Base-by-base conservation (phyloP, 2,113 vertebrate species). In the Notiomystis cincta region DNA sequence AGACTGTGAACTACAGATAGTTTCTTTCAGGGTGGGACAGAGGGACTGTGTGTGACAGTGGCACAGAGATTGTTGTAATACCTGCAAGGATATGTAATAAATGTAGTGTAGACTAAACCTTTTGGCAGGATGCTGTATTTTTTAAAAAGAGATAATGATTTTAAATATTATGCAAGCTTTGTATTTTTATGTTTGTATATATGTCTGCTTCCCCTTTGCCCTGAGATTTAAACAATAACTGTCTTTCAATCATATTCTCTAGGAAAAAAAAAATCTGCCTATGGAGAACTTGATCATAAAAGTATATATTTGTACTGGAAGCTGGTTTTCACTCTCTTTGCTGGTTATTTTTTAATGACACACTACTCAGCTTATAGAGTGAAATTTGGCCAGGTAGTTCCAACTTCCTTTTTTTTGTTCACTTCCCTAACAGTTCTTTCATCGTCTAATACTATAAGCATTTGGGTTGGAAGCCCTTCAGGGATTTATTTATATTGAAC, bases 321-420 rank as follows among this genome's bases (percentile, higher is more conserved):
- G 20, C 57, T 91, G 47, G 8, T 95, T 93, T 95, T 92, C 25
- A 35, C 13, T 69, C 21, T 91, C 85, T 77, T 8, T 82, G 61
- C 37, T 86, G 54, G 42, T 91, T 88, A 21, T 70, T 94, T 91
- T 94, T 87, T 87, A 94, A 91, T 90, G 90, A 38, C 45, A 73
- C 27, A 11, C 82, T 90, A 35, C 53, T 77, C 51, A 31, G 76
- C 60, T 95, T 94, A 86, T 91, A 67, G 54, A 88, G 79, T 70
- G 44, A 94, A 95, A 94, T 38, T 87, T 91, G 79, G 69, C 70
- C 66, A 79, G 75, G 81, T 91, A 93, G 37, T 91, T 90, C 53
- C 38, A 87, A 50, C 81, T 92, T 95, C 82, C 77, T 67, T 53
- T 93, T 93, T 82, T 89, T 82, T 92, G n/a, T 77, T 93, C 88